Evolutionary conservation across 2,888 invertebrate species (phyloP).

Genomic region (Chrysolina haemoptera): DNA sequence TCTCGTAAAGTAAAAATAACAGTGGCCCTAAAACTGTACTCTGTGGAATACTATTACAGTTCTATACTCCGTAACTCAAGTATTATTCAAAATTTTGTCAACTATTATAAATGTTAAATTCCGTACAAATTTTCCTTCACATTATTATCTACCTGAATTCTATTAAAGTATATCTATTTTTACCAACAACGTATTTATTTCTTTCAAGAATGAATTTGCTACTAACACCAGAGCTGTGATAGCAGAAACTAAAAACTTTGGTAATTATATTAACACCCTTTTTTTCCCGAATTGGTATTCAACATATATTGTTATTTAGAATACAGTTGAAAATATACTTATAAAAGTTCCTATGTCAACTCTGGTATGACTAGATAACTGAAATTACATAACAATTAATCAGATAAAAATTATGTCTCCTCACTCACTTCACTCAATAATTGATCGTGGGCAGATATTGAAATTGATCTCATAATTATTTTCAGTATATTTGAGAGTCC

Average conservation of each 20-base stretch:
- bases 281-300: background rate
- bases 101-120: no score
- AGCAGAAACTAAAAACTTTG: constrained; percentile 4
- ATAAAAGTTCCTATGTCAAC: background rate
- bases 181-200: constrained; percentile 30
- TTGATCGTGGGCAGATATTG: no score
- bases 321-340: background rate
- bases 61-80: background rate
- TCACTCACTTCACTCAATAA: no score
- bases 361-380: no score
- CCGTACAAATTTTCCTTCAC: no score
- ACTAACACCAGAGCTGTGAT: constrained; percentile 35
- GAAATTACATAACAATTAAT: no score
- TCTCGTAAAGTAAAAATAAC: background rate
- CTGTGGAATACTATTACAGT: background rate
- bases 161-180: background rate
- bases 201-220: constrained; percentile 48
- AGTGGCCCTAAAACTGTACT: background rate
- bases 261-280: constrained; percentile 28
- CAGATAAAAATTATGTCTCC: no score
- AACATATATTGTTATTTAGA: constrained; percentile 2
- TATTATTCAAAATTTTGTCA: no score
- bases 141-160: no score
- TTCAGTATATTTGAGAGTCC: no score
- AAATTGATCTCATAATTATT: no score